These are phyloP conservation scores for Mastomys coucha DNA, from an alignment of 2,113 vertebrate genomes.

Conservation along the genomic window DNA sequence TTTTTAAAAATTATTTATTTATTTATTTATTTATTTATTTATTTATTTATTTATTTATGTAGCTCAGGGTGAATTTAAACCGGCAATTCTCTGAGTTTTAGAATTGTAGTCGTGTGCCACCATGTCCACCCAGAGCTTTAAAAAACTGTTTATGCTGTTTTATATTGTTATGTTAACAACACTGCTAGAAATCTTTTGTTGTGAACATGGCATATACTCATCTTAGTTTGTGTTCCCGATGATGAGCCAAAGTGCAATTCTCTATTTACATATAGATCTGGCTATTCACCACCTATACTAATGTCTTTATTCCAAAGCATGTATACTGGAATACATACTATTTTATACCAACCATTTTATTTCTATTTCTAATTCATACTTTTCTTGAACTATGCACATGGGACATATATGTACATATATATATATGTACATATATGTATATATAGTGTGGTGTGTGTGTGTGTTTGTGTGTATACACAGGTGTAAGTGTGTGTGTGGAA, in stretches of 20 bases:
- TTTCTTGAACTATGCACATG: neutral
- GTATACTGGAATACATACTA: neutral
- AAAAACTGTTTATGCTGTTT: neutral
- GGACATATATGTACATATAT: no score
- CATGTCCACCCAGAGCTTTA: neutral
- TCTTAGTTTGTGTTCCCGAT: slow-evolving; percentile 22
- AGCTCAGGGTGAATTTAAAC: neutral
- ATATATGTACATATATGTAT: no score
- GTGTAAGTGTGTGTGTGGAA: neutral
- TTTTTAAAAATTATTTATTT: no score
- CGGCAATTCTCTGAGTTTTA: neutral
- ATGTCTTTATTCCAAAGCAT: neutral
- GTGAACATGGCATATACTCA: neutral
- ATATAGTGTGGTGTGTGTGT: no score
- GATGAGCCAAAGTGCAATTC: neutral
- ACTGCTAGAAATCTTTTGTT: neutral
- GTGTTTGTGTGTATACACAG: neutral
- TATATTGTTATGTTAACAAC: neutral
- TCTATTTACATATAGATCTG: neutral
- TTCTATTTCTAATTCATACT: slow-evolving; percentile 39
- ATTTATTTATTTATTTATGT: neutral
- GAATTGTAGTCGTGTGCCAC: neutral
- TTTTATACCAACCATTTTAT: neutral
- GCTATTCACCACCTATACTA: neutral
- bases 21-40: no score